Evolutionary conservation across 2,888 invertebrate species (phyloP).

Genomic region (Mythimna lalbum): DNA sequence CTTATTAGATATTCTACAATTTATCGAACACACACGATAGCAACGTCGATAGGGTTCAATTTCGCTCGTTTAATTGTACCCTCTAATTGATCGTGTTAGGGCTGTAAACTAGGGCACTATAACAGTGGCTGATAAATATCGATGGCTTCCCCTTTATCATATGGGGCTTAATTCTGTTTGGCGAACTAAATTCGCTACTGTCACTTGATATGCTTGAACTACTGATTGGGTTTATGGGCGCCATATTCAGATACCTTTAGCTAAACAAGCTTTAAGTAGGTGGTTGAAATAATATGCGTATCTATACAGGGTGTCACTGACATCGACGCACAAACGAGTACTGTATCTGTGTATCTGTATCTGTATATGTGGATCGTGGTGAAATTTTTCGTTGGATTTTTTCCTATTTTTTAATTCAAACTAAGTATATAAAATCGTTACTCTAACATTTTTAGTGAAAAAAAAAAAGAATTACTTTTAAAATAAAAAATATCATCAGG

Average conservation of each 20-base stretch:
- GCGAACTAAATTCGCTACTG: constrained; percentile 12
- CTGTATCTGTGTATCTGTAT: too few relatives aligned
- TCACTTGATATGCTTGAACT: constrained; percentile 1
- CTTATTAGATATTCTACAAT: constrained; percentile 25
- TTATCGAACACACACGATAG: background rate
- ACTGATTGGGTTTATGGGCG: constrained; percentile 17
- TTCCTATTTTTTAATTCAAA: too few relatives aligned
- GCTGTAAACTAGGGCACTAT: constrained; percentile 32
- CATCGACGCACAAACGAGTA: too few relatives aligned
- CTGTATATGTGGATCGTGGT: too few relatives aligned
- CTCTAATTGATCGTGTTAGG: constrained; percentile 24
- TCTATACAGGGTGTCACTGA: too few relatives aligned
- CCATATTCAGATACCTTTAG: background rate
- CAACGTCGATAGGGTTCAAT: constrained; percentile 18
- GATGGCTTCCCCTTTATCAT: constrained; percentile 36
- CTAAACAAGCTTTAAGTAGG: too few relatives aligned
- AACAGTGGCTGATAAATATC: constrained; percentile 21
- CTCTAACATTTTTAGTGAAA: too few relatives aligned
- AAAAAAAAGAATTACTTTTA: too few relatives aligned
- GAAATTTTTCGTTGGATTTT: too few relatives aligned
- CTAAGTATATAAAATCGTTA: too few relatives aligned
- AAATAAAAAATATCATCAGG: too few relatives aligned
- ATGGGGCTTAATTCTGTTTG: constrained; percentile 39
- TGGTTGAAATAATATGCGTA: too few relatives aligned
- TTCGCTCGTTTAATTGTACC: constrained; percentile 10